A percentile compares a stretch with the other conserved stretches of the same genome.
phyloP scores from a whole-genome alignment of 2,113 vertebrate species.

The Cottus gobio region DNA sequence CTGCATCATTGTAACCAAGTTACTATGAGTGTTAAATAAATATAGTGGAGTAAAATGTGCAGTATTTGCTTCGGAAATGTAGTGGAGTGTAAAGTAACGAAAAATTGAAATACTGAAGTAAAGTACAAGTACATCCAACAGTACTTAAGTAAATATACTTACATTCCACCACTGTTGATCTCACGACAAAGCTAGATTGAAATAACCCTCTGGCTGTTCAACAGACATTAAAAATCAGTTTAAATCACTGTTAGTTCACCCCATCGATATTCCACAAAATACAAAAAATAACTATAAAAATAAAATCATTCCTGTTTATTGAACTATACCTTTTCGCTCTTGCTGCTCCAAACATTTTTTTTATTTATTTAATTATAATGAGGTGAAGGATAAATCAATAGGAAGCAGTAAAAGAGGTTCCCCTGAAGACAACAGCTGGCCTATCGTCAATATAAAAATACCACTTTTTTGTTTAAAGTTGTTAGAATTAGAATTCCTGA shows the following conservation, averaged over 20 bases:
- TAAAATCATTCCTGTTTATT: background rate
- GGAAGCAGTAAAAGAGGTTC: background rate
- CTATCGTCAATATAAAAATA: background rate
- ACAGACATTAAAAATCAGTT: background rate
- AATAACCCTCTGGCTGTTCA: background rate
- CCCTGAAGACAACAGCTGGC: constrained; percentile 2
- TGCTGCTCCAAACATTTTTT: background rate
- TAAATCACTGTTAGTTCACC: background rate
- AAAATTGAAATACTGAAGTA: background rate
- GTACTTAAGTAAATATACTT: background rate
- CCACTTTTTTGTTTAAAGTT: background rate
- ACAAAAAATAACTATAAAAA: constrained; percentile 7
- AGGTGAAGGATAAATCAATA: background rate
- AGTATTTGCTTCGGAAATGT: too few relatives aligned
- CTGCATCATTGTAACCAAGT: too few relatives aligned
- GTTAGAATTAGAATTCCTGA: constrained; percentile 9
- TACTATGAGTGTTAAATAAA: too few relatives aligned
- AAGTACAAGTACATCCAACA: background rate
- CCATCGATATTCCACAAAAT: background rate
- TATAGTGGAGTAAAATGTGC: background rate
- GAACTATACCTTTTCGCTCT: background rate
- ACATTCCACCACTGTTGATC: background rate
- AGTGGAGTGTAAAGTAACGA: background rate
- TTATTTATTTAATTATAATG: background rate
- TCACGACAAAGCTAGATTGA: background rate